These are phyloP conservation scores for Nasua narica DNA, from an alignment of 2,797 vertebrate genomes.

Conservation along the genomic window DNA sequence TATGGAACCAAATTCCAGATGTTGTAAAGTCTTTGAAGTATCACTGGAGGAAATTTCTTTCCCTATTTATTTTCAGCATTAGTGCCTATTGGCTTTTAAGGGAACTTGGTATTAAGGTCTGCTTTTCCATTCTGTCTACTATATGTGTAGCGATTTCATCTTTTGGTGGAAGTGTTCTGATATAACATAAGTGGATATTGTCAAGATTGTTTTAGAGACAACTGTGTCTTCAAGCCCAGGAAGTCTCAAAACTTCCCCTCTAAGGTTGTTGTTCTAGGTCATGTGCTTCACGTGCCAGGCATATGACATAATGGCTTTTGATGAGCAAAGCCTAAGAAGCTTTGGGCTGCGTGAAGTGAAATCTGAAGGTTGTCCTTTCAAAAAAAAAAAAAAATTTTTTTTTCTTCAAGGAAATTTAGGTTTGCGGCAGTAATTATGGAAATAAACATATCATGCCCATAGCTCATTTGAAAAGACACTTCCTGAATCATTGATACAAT, in stretches of 20 bases:
- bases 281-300: not conserved
- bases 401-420: not conserved
- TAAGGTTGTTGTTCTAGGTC: not conserved
- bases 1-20: slow-evolving; percentile 71
- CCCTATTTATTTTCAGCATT: slow-evolving; percentile 19
- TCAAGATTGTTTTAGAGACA: not conserved
- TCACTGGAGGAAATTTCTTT: slow-evolving; percentile 44
- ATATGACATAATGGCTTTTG: not conserved
- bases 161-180: not conserved
- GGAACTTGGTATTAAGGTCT: not conserved
- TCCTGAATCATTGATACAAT: not conserved
- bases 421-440: not conserved
- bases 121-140: not conserved
- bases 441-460: not conserved
- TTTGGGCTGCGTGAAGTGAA: not conserved
- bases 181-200: not conserved
- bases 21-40: slow-evolving; percentile 73
- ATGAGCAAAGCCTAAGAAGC: not conserved
- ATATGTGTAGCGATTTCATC: not conserved
- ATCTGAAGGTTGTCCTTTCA: not conserved
- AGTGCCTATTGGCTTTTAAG: slow-evolving; percentile 40
- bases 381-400: not conserved
- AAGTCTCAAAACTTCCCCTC: not conserved
- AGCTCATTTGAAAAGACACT: not conserved
- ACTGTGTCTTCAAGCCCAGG: not conserved